Evolutionary conservation across 2,888 invertebrate genomes (phyloP).

Genomic region (Gari tellinella): DNA sequence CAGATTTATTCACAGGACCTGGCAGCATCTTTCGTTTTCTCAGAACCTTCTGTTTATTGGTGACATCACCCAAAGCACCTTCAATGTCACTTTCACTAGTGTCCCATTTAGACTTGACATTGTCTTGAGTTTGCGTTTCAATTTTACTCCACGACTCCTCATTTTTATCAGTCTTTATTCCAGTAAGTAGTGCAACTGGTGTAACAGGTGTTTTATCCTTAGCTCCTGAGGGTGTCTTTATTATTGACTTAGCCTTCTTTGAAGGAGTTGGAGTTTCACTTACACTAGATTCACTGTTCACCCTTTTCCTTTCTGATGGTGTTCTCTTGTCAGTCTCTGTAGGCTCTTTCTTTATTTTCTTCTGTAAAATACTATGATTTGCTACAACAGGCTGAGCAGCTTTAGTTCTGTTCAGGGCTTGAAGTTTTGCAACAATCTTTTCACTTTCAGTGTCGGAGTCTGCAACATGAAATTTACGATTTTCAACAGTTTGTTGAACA

Average conservation of each 20-base stretch:
- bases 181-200: slow-evolving; percentile 7
- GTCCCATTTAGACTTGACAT: slow-evolving; percentile 79
- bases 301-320: slow-evolving; percentile 65
- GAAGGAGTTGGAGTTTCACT: slow-evolving; percentile 58
- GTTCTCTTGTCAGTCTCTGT: slow-evolving; percentile 51
- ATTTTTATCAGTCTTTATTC: slow-evolving; percentile 39
- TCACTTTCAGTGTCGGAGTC: slow-evolving; percentile 56
- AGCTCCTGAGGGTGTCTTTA: slow-evolving; percentile 34
- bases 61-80: slow-evolving; percentile 59
- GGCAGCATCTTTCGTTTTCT: neutral
- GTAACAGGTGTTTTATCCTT: slow-evolving; percentile 31
- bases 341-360: slow-evolving; percentile 58
- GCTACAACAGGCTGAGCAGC: slow-evolving; percentile 18
- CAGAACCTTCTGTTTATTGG: slow-evolving; percentile 40
- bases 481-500: slow-evolving; percentile 19
- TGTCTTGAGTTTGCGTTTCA: slow-evolving; percentile 71
- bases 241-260: slow-evolving; percentile 61
- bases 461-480: slow-evolving; percentile 37
- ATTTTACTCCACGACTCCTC: slow-evolving; percentile 79
- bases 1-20: slow-evolving; percentile 18
- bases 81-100: slow-evolving; percentile 80
- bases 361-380: slow-evolving; percentile 28
- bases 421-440: slow-evolving; percentile 51
- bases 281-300: slow-evolving; percentile 71
- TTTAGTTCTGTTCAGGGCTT: slow-evolving; percentile 51